Base-by-base conservation (phyloP, 2,797 vertebrate genomes). In the Chaetodon trifasciatus region DNA sequence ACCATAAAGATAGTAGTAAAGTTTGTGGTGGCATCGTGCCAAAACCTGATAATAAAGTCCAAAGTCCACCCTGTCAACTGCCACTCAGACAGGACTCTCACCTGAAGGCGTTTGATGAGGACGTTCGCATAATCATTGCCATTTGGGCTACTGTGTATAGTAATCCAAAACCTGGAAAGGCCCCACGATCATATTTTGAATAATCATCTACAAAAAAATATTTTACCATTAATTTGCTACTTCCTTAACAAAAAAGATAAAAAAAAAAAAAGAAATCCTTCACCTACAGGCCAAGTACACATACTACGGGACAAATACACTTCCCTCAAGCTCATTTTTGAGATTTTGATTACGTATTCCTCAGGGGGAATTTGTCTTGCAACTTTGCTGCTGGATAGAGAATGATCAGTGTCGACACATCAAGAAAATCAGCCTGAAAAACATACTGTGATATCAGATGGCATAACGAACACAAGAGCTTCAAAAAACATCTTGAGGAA, bases 31-130 rank as follows among this genome's bases (percentile, higher is more conserved):
- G 44, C 67, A 19, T 5, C 8, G 53, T 58, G 55, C 53, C 79
- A 72, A 46, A 52, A 46, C 1, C 57, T 55, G 61, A 61, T 65
- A 23, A 78, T 65, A 55, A 79, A 81, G 72, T 15, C 35, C 83
- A 86, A 84, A 86, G 79, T 76, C 73, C 79, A 84, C 13, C 7
- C 24, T 37, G 19, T 76, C 60, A 49, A 52, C 70, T 24, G 11
- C 19, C 24, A 76, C 47, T 53, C 10, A 3, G 11, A 70, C 47
- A 44, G 61, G 6, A 65, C 49, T 61, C 39, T 61, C 7, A 39
- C 23, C 19, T 37, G 37, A 28, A 67, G 42, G 42, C 70, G 61
- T 37, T 58, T 47, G 40, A 57, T 46, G 65, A 16, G 10, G 32
- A 64, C 9, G 42, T 6, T 24, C 23, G 15, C 39, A 49, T 37